Conservation (phyloP, 1,140 invertebrate species). For the Zaprionus kolodkinae region DNA sequence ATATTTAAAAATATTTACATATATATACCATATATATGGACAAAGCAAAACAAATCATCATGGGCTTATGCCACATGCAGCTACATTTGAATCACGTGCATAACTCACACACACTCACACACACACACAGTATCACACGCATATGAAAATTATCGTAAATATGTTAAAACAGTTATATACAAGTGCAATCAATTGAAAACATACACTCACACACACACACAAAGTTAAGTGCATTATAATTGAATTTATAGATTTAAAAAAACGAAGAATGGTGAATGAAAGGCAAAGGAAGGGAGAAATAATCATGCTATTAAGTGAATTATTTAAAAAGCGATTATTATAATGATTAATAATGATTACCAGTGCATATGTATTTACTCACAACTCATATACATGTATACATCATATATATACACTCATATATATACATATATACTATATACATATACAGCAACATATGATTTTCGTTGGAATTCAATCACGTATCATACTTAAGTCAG, state of each 20-base stretch:
- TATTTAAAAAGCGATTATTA: constrained; percentile 72
- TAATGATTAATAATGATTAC: constrained; percentile 55
- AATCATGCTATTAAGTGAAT: constrained; percentile 70
- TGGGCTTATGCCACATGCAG: constrained; percentile 32
- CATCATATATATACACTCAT: constrained; percentile 47
- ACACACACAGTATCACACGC: constrained; percentile 9
- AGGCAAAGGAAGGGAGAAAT: neutral
- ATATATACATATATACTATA: constrained; percentile 56
- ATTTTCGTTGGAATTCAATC: constrained; percentile 59
- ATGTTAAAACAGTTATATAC: constrained; percentile 25
- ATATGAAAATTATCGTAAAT: constrained; percentile 44
- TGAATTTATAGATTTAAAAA: constrained; percentile 79
- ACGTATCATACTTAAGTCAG: constrained; percentile 49
- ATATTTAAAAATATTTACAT: constrained; percentile 62
- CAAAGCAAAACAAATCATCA: constrained; percentile 34
- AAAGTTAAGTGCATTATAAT: constrained; percentile 83
- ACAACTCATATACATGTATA: constrained; percentile 69
- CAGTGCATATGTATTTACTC: constrained; percentile 74
- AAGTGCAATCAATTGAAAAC: constrained; percentile 31
- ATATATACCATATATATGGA: constrained; percentile 51
- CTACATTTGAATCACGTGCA: constrained; percentile 21
- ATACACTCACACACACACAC: constrained; percentile 37
- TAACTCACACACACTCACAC: constrained; percentile 27
- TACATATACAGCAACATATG: constrained; percentile 40
- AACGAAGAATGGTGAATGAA: constrained; percentile 1